Conservation (phyloP, 1,140 invertebrate species). For the Capitella teleta region DNA sequence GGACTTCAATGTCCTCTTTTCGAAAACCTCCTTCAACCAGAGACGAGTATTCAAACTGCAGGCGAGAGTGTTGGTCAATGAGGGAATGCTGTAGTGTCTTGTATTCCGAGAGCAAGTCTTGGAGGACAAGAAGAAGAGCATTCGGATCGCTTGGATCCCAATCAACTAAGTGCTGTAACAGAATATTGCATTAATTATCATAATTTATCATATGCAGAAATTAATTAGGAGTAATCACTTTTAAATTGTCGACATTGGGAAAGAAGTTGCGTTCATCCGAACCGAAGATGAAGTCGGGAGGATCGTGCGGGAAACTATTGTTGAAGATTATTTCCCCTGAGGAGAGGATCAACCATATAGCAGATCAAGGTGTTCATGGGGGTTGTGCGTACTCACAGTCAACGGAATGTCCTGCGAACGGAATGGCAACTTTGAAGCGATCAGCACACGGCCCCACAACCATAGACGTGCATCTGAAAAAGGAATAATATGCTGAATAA, state of each 20-base stretch:
- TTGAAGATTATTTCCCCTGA: constrained; percentile 39
- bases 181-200: constrained; percentile 4
- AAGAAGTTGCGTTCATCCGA: constrained; percentile 19
- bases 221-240: background rate
- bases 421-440: background rate
- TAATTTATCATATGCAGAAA: background rate
- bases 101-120: constrained; percentile 23
- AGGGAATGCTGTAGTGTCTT: constrained; percentile 19
- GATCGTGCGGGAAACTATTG: constrained; percentile 24
- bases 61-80: constrained; percentile 21
- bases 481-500: too few relatives aligned
- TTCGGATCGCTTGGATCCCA: constrained; percentile 19
- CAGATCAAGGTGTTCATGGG: background rate
- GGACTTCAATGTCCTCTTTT: constrained; percentile 28
- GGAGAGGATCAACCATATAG: background rate
- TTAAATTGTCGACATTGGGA: constrained; percentile 6
- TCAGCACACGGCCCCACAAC: background rate
- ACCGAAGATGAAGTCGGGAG: constrained; percentile 39
- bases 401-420: constrained; percentile 1
- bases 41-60: constrained; percentile 33
- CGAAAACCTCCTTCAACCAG: constrained; percentile 24
- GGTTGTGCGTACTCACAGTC: background rate
- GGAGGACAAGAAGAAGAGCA: constrained; percentile 21
- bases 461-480: background rate
- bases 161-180: constrained; percentile 20